A percentile compares a stretch with the other conserved stretches of the same genome.
Evolutionary conservation across 2,888 invertebrate genomes (phyloP).

Genomic region (Drosophila kanekoi): DNA sequence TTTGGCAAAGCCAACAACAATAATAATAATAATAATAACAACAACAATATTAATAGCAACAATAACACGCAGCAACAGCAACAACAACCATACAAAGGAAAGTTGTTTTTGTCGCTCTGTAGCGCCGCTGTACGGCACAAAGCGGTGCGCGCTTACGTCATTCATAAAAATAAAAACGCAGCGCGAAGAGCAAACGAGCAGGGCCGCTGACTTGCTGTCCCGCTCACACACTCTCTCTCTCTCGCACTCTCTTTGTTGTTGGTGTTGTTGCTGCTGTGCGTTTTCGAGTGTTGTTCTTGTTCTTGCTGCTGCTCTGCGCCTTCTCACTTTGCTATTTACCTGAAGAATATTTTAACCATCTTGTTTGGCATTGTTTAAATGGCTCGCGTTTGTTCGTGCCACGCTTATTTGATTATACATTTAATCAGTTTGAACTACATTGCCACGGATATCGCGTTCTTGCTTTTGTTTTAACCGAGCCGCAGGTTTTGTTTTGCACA

Average conservation of each 20-base stretch:
- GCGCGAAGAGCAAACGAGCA: constrained; percentile 45
- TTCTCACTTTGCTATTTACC: constrained; percentile 59
- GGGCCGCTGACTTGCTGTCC: constrained; percentile 33
- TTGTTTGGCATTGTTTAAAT: constrained; percentile 66
- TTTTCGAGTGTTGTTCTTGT: constrained; percentile 33
- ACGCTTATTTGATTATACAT: constrained; percentile 24
- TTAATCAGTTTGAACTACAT: constrained; percentile 48
- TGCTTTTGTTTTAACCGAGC: constrained; percentile 28
- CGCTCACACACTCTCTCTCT: constrained; percentile 18
- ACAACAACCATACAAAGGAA: constrained; percentile 50
- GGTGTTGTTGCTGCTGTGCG: constrained; percentile 27
- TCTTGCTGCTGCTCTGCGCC: constrained; percentile 18
- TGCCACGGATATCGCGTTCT: constrained; percentile 32
- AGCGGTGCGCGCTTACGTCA: constrained; percentile 72
- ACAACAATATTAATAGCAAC: constrained; percentile 22
- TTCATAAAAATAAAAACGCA: constrained; percentile 76
- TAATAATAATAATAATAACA: constrained; percentile 16
- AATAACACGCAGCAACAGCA: constrained; percentile 21
- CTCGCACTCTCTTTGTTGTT: constrained; percentile 17
- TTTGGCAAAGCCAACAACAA: constrained; percentile 54
- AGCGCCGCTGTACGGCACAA: constrained; percentile 45
- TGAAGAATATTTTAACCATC: constrained; percentile 78
- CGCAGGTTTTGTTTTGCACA: constrained; percentile 47
- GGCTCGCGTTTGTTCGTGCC: constrained; percentile 37
- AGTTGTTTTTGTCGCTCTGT: constrained; percentile 60